Percentiles rank a stretch among this genome's conserved stretches.
phyloP scores from a whole-genome alignment of 1,140 invertebrate genomes.

The Conus ventricosus region DNA sequence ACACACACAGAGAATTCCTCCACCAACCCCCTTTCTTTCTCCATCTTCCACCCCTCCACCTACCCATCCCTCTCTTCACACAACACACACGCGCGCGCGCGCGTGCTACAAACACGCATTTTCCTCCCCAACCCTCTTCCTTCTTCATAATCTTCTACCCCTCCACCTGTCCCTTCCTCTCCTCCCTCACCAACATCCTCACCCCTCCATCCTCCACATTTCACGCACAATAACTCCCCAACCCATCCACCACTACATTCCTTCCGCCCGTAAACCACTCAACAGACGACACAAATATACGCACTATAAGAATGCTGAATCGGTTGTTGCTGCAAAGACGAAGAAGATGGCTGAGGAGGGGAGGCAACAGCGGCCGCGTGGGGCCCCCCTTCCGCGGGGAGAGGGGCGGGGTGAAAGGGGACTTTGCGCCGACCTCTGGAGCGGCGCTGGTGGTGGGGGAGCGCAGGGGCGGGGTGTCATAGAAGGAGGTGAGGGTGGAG shows the following conservation, averaged over 20 bases:
- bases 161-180: too few species aligned
- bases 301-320: neutral
- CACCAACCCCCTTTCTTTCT: neutral
- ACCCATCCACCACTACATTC: too few species aligned
- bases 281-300: neutral
- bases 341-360: neutral
- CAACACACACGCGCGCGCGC: too few species aligned
- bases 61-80: neutral
- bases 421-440: constrained; percentile 50
- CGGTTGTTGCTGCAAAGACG: neutral
- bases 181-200: too few species aligned
- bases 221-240: too few species aligned
- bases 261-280: too few species aligned
- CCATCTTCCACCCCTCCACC: neutral
- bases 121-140: too few species aligned
- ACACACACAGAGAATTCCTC: neutral
- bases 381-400: constrained; percentile 8
- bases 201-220: too few species aligned
- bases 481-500: constrained; percentile 64
- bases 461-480: constrained; percentile 59
- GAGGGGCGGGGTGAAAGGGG: constrained; percentile 57
- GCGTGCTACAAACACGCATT: too few species aligned
- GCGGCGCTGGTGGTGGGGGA: constrained; percentile 54
- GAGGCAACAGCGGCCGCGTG: neutral
- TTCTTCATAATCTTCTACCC: too few species aligned